phyloP scores from a whole-genome alignment of 1,140 invertebrate genomes.

The Nomia melanderi region DNA sequence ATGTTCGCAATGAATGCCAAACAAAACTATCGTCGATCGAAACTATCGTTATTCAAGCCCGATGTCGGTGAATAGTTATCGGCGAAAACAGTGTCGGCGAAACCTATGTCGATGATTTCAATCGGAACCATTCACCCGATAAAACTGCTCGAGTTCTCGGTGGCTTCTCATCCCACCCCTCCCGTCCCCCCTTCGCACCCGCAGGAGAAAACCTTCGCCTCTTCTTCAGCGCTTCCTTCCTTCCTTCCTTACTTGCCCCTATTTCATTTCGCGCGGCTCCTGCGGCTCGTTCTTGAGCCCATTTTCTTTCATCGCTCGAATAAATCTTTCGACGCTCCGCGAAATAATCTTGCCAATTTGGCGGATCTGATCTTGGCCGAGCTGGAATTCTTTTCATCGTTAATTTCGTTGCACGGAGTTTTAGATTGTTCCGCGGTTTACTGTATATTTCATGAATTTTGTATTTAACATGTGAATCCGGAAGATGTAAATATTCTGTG shows the following conservation, averaged over 20 bases:
- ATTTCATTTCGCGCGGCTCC: neutral
- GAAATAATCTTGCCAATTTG: neutral
- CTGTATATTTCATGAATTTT: too few species aligned
- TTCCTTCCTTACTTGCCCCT: conserved; percentile 11
- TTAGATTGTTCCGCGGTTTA: too few species aligned
- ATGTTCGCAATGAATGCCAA: too few species aligned
- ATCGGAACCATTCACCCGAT: conserved; percentile 72
- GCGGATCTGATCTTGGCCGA: neutral
- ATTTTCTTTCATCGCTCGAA: conserved; percentile 17
- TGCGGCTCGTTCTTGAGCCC: neutral
- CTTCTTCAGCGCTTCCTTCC: conserved; percentile 44
- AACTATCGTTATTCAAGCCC: too few species aligned
- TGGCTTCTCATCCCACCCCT: conserved; percentile 31
- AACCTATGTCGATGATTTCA: too few species aligned
- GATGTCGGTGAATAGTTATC: too few species aligned
- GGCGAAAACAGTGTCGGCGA: too few species aligned
- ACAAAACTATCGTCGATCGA: too few species aligned
- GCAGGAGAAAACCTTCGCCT: conserved; percentile 17
- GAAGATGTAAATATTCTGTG: too few species aligned
- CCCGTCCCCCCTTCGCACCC: neutral
- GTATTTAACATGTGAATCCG: too few species aligned
- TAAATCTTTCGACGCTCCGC: conserved; percentile 1
- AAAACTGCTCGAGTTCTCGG: conserved; percentile 54
- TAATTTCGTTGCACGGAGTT: neutral
- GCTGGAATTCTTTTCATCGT: neutral